Evolutionary conservation across 2,888 invertebrate species (phyloP).

Genomic region (Pedicia rivosa): DNA sequence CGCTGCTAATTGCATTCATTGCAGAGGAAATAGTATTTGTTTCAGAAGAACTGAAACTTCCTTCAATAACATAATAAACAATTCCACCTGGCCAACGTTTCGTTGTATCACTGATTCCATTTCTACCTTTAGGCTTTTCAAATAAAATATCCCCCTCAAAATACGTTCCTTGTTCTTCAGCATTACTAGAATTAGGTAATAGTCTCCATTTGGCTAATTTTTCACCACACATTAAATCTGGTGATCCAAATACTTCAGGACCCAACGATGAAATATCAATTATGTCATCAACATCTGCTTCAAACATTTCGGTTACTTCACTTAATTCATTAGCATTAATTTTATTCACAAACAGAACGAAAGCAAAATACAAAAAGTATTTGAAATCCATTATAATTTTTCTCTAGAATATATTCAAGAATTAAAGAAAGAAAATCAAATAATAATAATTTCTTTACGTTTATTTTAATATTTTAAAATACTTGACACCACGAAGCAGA

Average conservation of each 20-base stretch:
- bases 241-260: slow-evolving; percentile 33
- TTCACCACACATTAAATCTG: slow-evolving; percentile 33
- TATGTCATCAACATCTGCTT: slow-evolving; percentile 15
- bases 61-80: slow-evolving; percentile 48
- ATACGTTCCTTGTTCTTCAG: slow-evolving; percentile 64
- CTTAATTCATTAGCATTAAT: too few species aligned
- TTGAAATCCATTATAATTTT: too few species aligned
- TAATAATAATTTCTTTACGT: too few species aligned
- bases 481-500: too few species aligned
- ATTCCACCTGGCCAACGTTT: slow-evolving; percentile 44
- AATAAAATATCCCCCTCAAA: slow-evolving; percentile 57
- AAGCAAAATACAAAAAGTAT: too few species aligned
- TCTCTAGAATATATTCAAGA: too few species aligned
- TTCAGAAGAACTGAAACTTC: slow-evolving; percentile 44
- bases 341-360: too few species aligned
- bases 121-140: slow-evolving; percentile 31
- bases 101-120: slow-evolving; percentile 37
- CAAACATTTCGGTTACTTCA: too few species aligned
- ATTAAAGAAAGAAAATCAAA: too few species aligned
- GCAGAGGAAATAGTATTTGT: too few species aligned
- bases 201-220: slow-evolving; percentile 41
- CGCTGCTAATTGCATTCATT: too few species aligned
- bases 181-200: slow-evolving; percentile 34
- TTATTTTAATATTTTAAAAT: too few species aligned
- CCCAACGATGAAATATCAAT: slow-evolving; percentile 36